Evolutionary conservation across 2,113 vertebrate genomes (phyloP), one percentile per base, ranked within the genome.

Genomic region (Smithornis capensis): DNA sequence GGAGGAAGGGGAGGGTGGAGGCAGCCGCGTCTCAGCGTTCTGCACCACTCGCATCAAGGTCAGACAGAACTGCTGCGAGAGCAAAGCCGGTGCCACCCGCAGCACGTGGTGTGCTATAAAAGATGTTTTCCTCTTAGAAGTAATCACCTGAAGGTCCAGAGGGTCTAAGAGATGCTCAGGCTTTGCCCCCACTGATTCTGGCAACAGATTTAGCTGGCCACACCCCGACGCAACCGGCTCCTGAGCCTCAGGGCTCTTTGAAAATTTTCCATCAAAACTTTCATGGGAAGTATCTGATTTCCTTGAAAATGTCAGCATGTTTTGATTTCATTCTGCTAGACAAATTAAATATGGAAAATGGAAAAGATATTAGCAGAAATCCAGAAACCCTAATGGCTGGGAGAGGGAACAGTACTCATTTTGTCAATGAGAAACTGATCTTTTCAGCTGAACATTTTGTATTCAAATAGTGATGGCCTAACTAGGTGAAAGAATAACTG

Each of bases 231-330:
- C 33, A 14, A 83, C 35, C 76, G 44, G 85, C 83, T 86, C 73
- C 57, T 10, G 38, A 88, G 75, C 88, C 90, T 83, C 68, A 2
- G 88, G 88, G 90, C 53, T 76, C 69, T 68, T 44, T 2, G 70
- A 87, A 90, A 94, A 87, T 76, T 73, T 93, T 93, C 95, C 90
- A 84, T 93, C 80, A n/a, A 62, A 92, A 93, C 73, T 93, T 96
- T 75, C 83, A 29, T 10, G 40, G 83, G 62, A 89, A 90, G 69
- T 75, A 35, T 84, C 76, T 64, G 83, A 68, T 93, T 95, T 83
- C 93, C 73, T 81, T 87, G 83, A 68, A 95, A 90, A 94, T 60
- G 75, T 67, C 93, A 77, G 63, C 63, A 19, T 77, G 64, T 70
- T 91, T 96, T 95, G 63, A 59, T 90, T 94, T 94, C 60, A 37